phyloP scores from a whole-genome alignment of 2,113 vertebrate species.

The Lamprologus speciosus region DNA sequence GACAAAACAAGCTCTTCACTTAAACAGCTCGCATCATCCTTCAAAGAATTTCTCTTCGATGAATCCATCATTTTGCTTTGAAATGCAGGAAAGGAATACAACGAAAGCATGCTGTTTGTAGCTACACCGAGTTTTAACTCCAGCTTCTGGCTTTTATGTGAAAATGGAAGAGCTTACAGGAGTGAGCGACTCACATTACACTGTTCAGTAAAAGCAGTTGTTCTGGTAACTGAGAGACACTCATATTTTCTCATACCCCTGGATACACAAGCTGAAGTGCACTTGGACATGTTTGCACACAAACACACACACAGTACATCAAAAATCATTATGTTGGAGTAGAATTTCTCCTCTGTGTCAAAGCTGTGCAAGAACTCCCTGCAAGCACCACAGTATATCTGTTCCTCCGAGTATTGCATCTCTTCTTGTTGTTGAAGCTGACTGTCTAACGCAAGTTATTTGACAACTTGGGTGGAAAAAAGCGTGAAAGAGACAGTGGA shows the following conservation, averaged over 20 bases:
- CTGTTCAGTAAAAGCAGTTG: background rate
- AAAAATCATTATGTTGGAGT: background rate
- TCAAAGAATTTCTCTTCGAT: conserved; percentile 2
- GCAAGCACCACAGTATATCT: background rate
- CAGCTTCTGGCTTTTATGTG: background rate
- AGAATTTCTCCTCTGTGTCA: background rate
- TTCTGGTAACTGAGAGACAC: background rate
- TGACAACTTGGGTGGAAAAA: background rate
- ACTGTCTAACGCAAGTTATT: background rate
- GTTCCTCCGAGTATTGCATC: background rate
- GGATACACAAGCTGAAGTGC: background rate
- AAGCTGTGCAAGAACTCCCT: background rate
- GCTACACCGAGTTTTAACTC: background rate
- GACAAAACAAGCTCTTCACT: background rate
- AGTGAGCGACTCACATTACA: conserved; percentile 15
- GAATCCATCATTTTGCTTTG: conserved; percentile 6
- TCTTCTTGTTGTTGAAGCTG: background rate
- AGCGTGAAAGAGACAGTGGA: background rate
- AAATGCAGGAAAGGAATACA: background rate
- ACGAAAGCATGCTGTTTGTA: background rate
- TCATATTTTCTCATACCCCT: background rate
- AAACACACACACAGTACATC: background rate
- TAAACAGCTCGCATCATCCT: conserved; percentile 13
- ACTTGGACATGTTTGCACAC: background rate
- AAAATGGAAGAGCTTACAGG: conserved; percentile 14